Conservation (phyloP, 2,113 vertebrate species). For the Athene cunicularia region DNA sequence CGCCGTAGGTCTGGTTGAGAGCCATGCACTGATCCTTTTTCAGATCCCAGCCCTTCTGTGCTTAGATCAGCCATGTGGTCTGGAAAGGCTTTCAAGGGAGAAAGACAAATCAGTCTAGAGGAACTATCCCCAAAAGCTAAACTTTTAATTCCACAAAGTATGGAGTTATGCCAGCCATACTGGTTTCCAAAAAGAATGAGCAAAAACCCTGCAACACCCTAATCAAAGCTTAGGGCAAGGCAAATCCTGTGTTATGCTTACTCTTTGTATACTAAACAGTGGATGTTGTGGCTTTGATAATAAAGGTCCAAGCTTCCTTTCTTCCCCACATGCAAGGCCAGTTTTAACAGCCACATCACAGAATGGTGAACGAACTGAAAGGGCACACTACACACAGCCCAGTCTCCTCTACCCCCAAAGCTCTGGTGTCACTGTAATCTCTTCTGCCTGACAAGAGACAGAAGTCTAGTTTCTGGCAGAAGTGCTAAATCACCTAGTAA, state of each 20-base stretch:
- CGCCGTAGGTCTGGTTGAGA: constrained; percentile 89
- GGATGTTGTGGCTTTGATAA: neutral
- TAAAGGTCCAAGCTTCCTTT: neutral
- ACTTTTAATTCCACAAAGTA: neutral
- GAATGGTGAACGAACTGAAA: neutral
- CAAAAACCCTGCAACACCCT: neutral
- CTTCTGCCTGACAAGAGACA: neutral
- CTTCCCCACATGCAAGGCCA: neutral
- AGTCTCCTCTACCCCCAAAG: neutral
- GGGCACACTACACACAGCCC: neutral
- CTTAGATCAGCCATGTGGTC: constrained; percentile 84
- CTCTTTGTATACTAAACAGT: neutral
- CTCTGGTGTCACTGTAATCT: neutral
- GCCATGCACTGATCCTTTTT: constrained; percentile 83
- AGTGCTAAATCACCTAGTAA: neutral
- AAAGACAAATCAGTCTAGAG: neutral
- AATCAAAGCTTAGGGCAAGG: neutral
- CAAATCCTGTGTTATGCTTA: neutral
- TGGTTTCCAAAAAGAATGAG: neutral
- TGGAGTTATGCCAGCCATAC: neutral
- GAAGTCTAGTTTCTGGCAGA: neutral
- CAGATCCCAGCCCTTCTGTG: constrained; percentile 80
- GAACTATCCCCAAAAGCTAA: neutral
- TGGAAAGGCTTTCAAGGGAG: constrained; percentile 78
- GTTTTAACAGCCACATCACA: neutral